Percentiles rank a stretch among this genome's conserved stretches.
Conservation (phyloP, 1,140 invertebrate genomes). For the Drosophila tristis region DNA sequence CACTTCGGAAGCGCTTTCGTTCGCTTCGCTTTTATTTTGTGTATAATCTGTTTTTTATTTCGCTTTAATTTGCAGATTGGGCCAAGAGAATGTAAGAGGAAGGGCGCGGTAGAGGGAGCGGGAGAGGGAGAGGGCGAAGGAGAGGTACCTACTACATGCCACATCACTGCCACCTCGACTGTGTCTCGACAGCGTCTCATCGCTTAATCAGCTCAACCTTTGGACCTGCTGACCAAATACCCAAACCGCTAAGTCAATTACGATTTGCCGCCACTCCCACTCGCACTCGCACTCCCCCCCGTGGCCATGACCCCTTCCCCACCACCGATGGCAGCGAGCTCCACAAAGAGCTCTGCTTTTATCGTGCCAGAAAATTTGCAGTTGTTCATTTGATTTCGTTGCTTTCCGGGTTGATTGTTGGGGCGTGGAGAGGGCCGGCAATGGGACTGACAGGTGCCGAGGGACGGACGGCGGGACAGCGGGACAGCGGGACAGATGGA, state of each 20-base stretch:
- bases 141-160: not conserved
- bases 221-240: conserved; percentile 19
- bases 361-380: conserved; percentile 47
- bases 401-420: conserved; percentile 44
- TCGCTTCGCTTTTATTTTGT: conserved; percentile 29
- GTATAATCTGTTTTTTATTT: conserved; percentile 26
- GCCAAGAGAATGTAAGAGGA: not conserved
- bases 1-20: conserved; percentile 29
- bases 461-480: not conserved
- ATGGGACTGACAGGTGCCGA: not conserved
- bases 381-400: conserved; percentile 54
- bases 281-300: not conserved
- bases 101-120: too few species aligned
- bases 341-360: conserved; percentile 35
- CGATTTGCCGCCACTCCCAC: not conserved
- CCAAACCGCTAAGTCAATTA: conserved; percentile 8
- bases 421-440: not conserved
- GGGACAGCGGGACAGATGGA: not conserved
- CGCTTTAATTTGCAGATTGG: conserved; percentile 7
- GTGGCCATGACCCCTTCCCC: not conserved
- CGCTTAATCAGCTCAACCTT: conserved; percentile 17
- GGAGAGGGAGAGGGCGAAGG: not conserved
- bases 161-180: not conserved
- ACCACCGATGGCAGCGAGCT: conserved; percentile 5
- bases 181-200: not conserved